Percentiles rank a stretch among this genome's conserved stretches.
Conservation (phyloP, 2,797 vertebrate genomes). For the Pipistrellus pipistrellus region DNA sequence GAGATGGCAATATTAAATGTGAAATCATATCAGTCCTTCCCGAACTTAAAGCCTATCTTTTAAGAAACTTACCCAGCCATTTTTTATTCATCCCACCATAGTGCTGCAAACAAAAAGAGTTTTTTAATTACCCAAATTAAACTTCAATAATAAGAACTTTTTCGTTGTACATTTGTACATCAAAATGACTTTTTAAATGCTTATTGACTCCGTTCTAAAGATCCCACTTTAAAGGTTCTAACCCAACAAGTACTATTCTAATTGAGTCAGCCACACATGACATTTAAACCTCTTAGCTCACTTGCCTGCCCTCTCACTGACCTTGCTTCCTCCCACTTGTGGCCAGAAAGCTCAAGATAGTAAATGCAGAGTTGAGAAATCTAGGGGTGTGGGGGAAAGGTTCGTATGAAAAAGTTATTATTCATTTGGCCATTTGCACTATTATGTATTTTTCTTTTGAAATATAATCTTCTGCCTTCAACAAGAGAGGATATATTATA, state of each 20-base stretch:
- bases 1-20: constrained; percentile 13
- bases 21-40: background rate
- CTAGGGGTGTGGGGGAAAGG: background rate
- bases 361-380: constrained; percentile 46
- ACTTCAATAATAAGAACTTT: constrained; percentile 26
- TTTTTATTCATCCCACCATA: background rate
- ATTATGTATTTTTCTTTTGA: constrained; percentile 76
- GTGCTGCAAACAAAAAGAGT: background rate
- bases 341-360: constrained; percentile 62
- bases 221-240: background rate
- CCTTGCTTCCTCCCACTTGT: constrained; percentile 66
- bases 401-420: constrained; percentile 68
- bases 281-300: constrained; percentile 23
- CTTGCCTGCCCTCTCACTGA: constrained; percentile 63
- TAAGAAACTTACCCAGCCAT: constrained; percentile 36
- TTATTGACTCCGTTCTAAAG: constrained; percentile 25
- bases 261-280: background rate
- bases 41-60: background rate
- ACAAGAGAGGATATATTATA: constrained; percentile 50
- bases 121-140: constrained; percentile 31
- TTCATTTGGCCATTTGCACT: constrained; percentile 67
- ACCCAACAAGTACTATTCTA: constrained; percentile 1
- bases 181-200: background rate
- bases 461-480: constrained; percentile 70
- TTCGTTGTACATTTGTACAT: constrained; percentile 1